Conservation (phyloP, 2,113 vertebrate species). For the Arvicanthis niloticus region DNA sequence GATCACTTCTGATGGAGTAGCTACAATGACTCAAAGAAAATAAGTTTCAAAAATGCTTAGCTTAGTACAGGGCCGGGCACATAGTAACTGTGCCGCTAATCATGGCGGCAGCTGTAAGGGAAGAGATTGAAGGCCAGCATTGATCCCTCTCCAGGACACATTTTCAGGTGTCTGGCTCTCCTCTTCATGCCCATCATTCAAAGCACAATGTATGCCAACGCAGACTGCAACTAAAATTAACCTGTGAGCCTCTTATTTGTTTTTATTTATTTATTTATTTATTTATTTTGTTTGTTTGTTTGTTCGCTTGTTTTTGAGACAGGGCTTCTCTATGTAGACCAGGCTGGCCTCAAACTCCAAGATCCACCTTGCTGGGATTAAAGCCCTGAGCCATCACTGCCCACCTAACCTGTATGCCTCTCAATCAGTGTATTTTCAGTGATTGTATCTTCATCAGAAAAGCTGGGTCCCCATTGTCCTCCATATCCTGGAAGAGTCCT, state of each 20-base stretch:
- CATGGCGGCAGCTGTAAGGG: no score
- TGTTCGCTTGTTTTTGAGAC: not conserved
- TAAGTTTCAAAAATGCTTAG: not conserved
- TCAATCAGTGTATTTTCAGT: not conserved
- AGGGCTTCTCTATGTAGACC: not conserved
- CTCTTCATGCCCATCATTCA: not conserved
- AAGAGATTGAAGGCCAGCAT: no score
- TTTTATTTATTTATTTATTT: not conserved
- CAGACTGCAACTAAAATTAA: not conserved
- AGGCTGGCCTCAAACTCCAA: not conserved
- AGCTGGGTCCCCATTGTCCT: not conserved
- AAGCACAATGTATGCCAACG: not conserved
- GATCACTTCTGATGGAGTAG: not conserved
- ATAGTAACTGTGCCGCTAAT: accelerated
- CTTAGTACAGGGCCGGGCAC: not conserved
- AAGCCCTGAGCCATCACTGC: not conserved
- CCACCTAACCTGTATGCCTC: not conserved
- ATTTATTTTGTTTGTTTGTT: not conserved
- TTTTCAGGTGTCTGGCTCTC: not conserved
- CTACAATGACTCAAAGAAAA: not conserved
- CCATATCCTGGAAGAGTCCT: not conserved
- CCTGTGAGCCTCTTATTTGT: not conserved
- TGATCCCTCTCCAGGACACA: not conserved
- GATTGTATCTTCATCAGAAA: not conserved
- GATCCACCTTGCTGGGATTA: not conserved